These are phyloP conservation scores for Orthosia gracilis DNA, from an alignment of 2,888 invertebrate genomes.

Conservation along the genomic window DNA sequence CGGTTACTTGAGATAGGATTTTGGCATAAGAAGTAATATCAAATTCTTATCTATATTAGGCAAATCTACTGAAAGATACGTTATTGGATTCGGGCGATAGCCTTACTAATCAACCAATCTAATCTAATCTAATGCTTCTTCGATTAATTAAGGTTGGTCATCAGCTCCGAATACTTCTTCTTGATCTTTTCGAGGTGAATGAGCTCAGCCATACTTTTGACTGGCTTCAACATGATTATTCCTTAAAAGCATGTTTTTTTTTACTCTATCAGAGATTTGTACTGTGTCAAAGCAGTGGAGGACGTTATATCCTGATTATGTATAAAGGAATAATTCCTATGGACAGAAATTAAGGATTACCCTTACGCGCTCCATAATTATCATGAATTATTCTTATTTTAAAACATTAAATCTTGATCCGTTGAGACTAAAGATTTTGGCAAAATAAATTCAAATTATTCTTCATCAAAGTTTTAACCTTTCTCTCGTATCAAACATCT, in stretches of 20 bases:
- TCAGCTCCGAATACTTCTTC: neutral
- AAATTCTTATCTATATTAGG: too few relatives aligned
- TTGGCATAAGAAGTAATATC: too few relatives aligned
- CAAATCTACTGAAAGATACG: too few relatives aligned
- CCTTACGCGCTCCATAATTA: neutral
- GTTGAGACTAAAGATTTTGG: neutral
- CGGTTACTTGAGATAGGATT: too few relatives aligned
- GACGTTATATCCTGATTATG: too few relatives aligned
- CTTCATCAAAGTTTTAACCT: conserved; percentile 18
- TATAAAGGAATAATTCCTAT: too few relatives aligned
- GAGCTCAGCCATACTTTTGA: neutral
- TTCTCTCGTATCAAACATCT: conserved; percentile 37
- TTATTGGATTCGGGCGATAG: too few relatives aligned
- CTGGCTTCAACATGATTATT: neutral
- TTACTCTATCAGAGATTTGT: neutral
- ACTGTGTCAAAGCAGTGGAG: too few relatives aligned
- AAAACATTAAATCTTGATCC: neutral
- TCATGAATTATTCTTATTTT: neutral
- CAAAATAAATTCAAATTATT: conserved; percentile 3
- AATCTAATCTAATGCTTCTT: too few relatives aligned
- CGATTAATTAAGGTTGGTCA: neutral
- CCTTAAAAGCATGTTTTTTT: neutral
- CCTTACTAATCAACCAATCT: too few relatives aligned
- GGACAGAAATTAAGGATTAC: too few relatives aligned
- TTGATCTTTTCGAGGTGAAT: neutral